Percentiles rank a stretch among this genome's conserved stretches.
These are phyloP conservation scores for Ditylenchus dipsaci DNA, from an alignment of 1,140 invertebrate genomes.

Conservation along the genomic window DNA sequence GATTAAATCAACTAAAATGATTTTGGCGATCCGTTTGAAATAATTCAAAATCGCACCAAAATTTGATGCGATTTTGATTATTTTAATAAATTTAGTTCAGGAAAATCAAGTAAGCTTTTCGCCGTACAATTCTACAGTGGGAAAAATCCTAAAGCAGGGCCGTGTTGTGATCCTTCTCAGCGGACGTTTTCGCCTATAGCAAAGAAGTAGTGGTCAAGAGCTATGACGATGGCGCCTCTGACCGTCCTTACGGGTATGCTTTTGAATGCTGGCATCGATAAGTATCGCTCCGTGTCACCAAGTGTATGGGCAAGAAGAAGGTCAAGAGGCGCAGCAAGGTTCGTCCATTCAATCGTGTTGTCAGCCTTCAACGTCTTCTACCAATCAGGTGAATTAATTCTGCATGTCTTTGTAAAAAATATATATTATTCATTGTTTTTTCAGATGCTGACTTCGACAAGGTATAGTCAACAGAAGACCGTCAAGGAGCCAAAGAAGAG, in stretches of 20 bases:
- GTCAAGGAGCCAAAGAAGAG: slow-evolving; percentile 90
- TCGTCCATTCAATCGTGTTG: slow-evolving; percentile 91
- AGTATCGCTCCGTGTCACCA: slow-evolving; percentile 90
- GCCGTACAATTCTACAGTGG: slow-evolving; percentile 66
- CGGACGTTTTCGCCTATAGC: slow-evolving; percentile 90
- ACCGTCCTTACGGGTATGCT: slow-evolving; percentile 92
- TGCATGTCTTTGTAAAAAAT: background rate
- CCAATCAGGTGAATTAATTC: slow-evolving; percentile 69
- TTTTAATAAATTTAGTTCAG: too few relatives aligned
- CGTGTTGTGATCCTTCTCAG: slow-evolving; percentile 96
- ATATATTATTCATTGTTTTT: slow-evolving; percentile 61
- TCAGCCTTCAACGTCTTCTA: slow-evolving; percentile 97
- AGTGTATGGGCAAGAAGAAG: slow-evolving; percentile 92
- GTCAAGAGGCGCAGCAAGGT: slow-evolving; percentile 90
- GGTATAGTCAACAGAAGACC: slow-evolving; percentile 73
- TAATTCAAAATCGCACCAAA: too few relatives aligned
- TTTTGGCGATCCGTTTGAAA: too few relatives aligned
- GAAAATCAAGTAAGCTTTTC: too few relatives aligned
- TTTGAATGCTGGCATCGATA: slow-evolving; percentile 93
- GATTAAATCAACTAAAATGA: too few relatives aligned
- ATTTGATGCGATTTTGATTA: too few relatives aligned
- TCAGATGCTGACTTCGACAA: slow-evolving; percentile 86
- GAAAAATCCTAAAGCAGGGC: slow-evolving; percentile 93
- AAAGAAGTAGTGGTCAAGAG: slow-evolving; percentile 94
- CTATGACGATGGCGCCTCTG: slow-evolving; percentile 88